Evolutionary conservation across 2,113 vertebrate species (phyloP), one percentile per base, ranked within the genome.

Genomic region (Leucoraja erinaceus): DNA sequence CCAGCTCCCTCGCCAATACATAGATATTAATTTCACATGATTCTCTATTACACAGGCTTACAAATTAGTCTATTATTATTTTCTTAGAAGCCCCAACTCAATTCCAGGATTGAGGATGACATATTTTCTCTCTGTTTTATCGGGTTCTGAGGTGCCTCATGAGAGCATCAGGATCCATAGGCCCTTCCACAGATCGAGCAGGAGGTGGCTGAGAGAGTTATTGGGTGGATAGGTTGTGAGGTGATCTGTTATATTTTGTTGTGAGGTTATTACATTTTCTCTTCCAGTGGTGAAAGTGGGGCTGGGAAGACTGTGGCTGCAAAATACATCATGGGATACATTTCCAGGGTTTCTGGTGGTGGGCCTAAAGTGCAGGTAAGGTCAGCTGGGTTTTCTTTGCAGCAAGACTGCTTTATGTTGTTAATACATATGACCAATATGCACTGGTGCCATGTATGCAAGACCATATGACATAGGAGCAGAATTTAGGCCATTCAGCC

Each of bases 241-340:
- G 63, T 66, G 63, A 14, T 66, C 63, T 66, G 63, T 66, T 66
- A 47, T 47, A 47, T 47, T 47, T 47, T 47, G 3, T 47, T 0
- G 38, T 47, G 38, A 47, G 38, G 38, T 28, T 63, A 4, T 31
- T 5, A 5, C 12, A 3, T 88, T 94, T 94, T 94, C 94, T 93
- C 61, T 94, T 93, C 0, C 90, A 99, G 98, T 79, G 98, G 98
- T 3, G 98, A 99, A 95, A 99, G 98, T 12, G 98, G 98, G 93
- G 98, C 98, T 59, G 98, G 98, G 16, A 99, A 99, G 95, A 99
- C 98, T 0, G 98, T 99, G 77, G 98, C 98, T 93, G 98, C 98
- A 93, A 99, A 99, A 94, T 99, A 99, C 72, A 99, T 99, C 77
- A 99, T 99, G 98, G 93, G 98, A 94, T 99, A 99, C 86, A 94